A percentile compares a stretch with the other conserved stretches of the same genome.
These are phyloP conservation scores for Trogon surrucura DNA, from an alignment of 2,113 vertebrate species.

Conservation along the genomic window DNA sequence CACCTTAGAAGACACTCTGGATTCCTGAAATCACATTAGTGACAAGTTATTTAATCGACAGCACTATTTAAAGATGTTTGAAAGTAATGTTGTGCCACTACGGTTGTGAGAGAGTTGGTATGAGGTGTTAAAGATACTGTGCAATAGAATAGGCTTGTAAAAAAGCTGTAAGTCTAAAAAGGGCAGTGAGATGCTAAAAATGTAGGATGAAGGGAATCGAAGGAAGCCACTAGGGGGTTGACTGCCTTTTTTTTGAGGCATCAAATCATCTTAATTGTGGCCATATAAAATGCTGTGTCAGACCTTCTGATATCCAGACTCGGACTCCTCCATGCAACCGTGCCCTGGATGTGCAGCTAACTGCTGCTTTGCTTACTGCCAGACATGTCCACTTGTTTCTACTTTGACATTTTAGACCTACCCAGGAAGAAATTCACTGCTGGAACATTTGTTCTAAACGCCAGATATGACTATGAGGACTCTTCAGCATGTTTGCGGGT, in stretches of 20 bases:
- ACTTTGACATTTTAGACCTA: neutral
- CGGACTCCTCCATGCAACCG: neutral
- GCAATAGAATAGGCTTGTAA: neutral
- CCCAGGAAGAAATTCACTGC: neutral
- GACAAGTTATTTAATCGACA: neutral
- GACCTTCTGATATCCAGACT: neutral
- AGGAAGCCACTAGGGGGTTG: neutral
- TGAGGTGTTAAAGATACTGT: neutral
- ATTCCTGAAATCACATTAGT: constrained; percentile 9
- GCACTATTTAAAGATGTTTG: neutral
- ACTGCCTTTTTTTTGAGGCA: neutral
- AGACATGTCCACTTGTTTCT: accelerated
- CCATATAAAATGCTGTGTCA: neutral
- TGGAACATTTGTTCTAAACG: neutral
- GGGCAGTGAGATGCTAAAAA: neutral
- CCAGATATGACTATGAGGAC: neutral
- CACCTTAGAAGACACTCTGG: neutral
- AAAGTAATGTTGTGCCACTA: neutral
- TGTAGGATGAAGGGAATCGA: neutral
- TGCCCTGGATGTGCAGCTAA: accelerated
- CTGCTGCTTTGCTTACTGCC: neutral
- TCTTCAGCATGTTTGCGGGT: accelerated
- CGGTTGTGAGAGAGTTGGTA: neutral
- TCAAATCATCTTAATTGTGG: neutral
- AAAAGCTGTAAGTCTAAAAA: neutral